Conservation (phyloP, 2,888 invertebrate species). For the Thysanoteuthis rhombus region DNA sequence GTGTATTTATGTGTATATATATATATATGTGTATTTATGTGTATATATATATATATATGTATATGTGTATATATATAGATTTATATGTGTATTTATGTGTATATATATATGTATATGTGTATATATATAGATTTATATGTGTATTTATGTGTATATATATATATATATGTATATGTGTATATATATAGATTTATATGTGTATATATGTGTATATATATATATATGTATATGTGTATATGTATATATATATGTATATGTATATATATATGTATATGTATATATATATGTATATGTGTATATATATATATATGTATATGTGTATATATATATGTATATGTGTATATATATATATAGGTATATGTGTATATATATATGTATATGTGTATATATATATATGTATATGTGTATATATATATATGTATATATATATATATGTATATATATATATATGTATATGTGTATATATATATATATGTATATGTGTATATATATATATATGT, state of each 20-base stretch:
- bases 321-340: too few species aligned
- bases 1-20: not conserved
- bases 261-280: too few species aligned
- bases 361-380: too few species aligned
- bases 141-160: not conserved
- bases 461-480: too few species aligned
- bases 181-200: not conserved
- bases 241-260: not conserved
- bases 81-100: not conserved
- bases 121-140: not conserved
- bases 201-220: not conserved
- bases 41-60: not conserved
- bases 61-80: not conserved
- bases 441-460: too few species aligned
- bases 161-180: not conserved
- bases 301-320: too few species aligned
- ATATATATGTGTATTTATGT: not conserved
- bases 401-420: too few species aligned
- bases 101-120: not conserved
- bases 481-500: too few species aligned
- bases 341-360: too few species aligned
- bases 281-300: too few species aligned
- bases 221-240: not conserved
- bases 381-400: too few species aligned
- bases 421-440: too few species aligned